Evolutionary conservation across 2,888 invertebrate genomes (phyloP).

Genomic region (Didymodactylos carnosus): DNA sequence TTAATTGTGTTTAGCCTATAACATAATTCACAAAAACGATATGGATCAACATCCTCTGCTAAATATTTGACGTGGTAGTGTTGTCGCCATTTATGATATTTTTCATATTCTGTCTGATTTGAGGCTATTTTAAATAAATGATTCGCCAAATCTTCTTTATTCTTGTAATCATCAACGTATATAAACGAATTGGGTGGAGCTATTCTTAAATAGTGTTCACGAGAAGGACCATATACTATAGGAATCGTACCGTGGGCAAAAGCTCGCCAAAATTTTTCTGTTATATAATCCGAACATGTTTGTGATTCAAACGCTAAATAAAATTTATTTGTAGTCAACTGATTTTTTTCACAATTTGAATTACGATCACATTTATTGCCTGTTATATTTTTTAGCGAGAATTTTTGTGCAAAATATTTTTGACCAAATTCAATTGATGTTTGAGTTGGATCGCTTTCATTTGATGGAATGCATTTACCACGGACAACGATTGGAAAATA

Average conservation of each 20-base stretch:
- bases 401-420: no score
- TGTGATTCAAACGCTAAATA: constrained; percentile 9
- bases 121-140: neutral
- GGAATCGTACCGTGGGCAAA: neutral
- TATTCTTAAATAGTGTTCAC: neutral
- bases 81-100: constrained; percentile 1
- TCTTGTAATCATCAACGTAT: neutral
- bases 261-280: constrained; percentile 11
- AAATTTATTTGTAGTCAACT: neutral
- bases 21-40: neutral
- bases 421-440: neutral
- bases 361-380: neutral
- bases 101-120: neutral
- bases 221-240: constrained; percentile 3
- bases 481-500: neutral
- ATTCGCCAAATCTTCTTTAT: neutral
- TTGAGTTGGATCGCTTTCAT: no score
- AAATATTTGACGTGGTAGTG: neutral
- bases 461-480: neutral
- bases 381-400: no score
- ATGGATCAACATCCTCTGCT: neutral
- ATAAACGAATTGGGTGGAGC: constrained; percentile 10
- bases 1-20: neutral
- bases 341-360: constrained; percentile 1
- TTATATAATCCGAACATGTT: constrained; percentile 11